Base-by-base conservation (phyloP, 2,888 invertebrate genomes). In the Cynaeus angustus region DNA sequence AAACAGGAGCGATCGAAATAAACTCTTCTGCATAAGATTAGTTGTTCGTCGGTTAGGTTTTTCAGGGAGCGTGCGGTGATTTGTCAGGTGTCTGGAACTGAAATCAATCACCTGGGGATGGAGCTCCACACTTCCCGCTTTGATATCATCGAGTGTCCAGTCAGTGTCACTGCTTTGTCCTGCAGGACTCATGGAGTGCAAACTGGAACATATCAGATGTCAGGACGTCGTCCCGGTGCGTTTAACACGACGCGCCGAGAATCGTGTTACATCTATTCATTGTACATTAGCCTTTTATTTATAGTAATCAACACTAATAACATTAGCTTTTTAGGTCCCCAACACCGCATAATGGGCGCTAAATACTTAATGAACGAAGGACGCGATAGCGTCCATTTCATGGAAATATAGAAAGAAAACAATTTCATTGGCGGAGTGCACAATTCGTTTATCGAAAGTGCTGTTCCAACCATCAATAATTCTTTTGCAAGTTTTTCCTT, bases 31-130 rank as follows among this genome's bases (percentile, higher is more conserved):
- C n/a, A n/a, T n/a, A n/a, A n/a, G n/a, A n/a, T n/a, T n/a, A n/a
- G n/a, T n/a, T n/a, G n/a, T n/a, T n/a, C n/a, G n/a, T n/a, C n/a
- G n/a, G n/a, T n/a, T n/a, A n/a, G n/a, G n/a, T 28, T 45, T 66
- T 48, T 48, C 43, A 33, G 56, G 59, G 66, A 66, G 55, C 28
- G 64, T 46, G 66, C 58, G 66, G 59, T 52, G 66, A 67, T 67
- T 67, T 67, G 66, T 67, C 66, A 67, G 66, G 66, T 67, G 66
- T 67, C 66, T 28, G 13, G 41, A 50, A 41, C 58, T 59, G 59
- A 67, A 67, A 67, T 67, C 66, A 67, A 67, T 67, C 66, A 67
- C 66, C 59, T 13, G 28, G 30, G 66, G 66, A 58, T 46, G 33
- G 66, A 52, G 50, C 37, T 48, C 41, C 50, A 50, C 55, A 50